Base-by-base conservation (phyloP, 2,113 vertebrate genomes). In the Daubentonia madagascariensis region DNA sequence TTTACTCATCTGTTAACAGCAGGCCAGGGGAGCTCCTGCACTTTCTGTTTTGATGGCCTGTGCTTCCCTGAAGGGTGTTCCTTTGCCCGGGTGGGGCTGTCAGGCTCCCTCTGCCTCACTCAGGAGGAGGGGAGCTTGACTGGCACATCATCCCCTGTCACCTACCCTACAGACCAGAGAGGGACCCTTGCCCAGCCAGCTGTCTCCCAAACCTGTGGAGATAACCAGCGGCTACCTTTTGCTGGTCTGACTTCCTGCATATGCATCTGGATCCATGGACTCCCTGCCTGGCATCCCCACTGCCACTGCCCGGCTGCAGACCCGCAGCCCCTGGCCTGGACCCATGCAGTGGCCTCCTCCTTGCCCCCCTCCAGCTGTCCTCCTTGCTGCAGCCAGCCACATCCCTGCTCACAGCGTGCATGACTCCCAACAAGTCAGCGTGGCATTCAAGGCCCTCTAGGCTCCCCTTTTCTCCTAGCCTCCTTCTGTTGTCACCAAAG, bases 281-380 rank as follows among this genome's bases (percentile, higher is more conserved):
- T 7, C 52, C 80, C 80, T n/a, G 57, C 80, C 63, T 54, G 18
- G 6, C 59, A 43, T n/a, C 54, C 40, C 45, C 20, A 2, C 61
- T 1, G 0, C 22, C 4, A 1, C 18, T 0, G 23, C 17, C 0
- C 37, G 1, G 57, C 35, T n/a, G 76, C 14, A 0, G 0, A 23
- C 8, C 0, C 16, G 18, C 0, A 5, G 78, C 68, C 16, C 23
- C 35, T 6, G 2, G 28, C 61, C 35, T 14, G 68, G 37, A 30
- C 43, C 75, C 57, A 12, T 0, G 12, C 0, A 5, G 70, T 5
- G 23, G 4, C 32, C n/a, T 43, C 76, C 48, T 68, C 35, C 75
- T 48, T 40, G 35, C 16, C n/a, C 28, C 18, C 35, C 52, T 37
- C 59, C 20, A 13, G 35, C 4, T 3, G 50, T 28, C 18, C n/a